Conservation (phyloP, 1,140 invertebrate genomes). For the Cephus cinctus region DNA sequence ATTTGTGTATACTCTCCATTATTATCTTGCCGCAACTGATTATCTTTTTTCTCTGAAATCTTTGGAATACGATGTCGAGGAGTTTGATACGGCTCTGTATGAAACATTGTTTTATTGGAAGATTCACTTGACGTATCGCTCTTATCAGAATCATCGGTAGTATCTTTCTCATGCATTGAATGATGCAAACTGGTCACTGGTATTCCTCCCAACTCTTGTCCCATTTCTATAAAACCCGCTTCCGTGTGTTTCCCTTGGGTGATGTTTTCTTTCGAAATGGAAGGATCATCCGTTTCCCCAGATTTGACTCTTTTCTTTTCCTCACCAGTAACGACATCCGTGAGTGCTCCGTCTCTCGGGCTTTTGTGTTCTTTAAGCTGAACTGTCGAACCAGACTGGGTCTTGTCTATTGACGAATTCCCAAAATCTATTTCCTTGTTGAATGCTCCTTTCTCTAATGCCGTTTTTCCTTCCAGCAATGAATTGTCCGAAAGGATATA, state of each 20-base stretch:
- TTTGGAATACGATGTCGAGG: slow-evolving; percentile 31
- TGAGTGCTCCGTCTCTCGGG: too few species aligned
- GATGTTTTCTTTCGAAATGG: neutral
- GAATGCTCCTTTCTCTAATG: neutral
- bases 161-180: too few species aligned
- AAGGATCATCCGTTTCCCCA: neutral
- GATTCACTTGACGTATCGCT: slow-evolving; percentile 49
- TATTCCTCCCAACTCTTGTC: neutral
- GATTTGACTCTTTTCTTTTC: too few species aligned
- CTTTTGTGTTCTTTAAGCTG: too few species aligned
- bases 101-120: slow-evolving; percentile 47
- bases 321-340: too few species aligned
- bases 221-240: neutral
- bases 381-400: too few species aligned
- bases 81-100: slow-evolving; percentile 39
- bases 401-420: too few species aligned
- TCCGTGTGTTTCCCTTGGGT: neutral
- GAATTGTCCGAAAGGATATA: neutral
- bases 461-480: neutral
- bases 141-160: slow-evolving; percentile 34
- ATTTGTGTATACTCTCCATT: neutral
- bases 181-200: too few species aligned
- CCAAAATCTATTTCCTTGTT: neutral
- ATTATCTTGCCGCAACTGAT: too few species aligned
- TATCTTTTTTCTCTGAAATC: slow-evolving; percentile 12